Evolutionary conservation across 2,888 invertebrate genomes (phyloP).

Genomic region (Dascillus cervinus): DNA sequence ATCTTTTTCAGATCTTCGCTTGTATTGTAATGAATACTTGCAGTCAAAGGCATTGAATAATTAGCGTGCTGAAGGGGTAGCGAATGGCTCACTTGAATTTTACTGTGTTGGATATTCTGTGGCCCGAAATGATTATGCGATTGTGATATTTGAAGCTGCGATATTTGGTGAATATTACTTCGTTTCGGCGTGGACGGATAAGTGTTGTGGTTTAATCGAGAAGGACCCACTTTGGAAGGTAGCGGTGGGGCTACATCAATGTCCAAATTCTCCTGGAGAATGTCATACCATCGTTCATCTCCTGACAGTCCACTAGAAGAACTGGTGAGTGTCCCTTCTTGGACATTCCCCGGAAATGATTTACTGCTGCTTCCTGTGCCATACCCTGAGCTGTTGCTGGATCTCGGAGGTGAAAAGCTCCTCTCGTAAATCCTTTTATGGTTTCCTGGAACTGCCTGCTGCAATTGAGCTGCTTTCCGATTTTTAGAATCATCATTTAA

Average conservation of each 20-base stretch:
- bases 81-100: conserved; percentile 42
- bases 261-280: conserved; percentile 43
- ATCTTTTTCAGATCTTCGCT: conserved; percentile 40
- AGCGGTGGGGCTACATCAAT: conserved; percentile 45
- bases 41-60: conserved; percentile 38
- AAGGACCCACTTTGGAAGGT: conserved; percentile 25
- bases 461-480: conserved; percentile 42
- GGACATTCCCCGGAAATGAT: conserved; percentile 31
- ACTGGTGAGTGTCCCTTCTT: conserved; percentile 55
- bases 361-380: conserved; percentile 63
- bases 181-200: conserved; percentile 39
- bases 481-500: conserved; percentile 45
- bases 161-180: conserved; percentile 32
- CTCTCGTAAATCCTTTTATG: conserved; percentile 66
- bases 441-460: conserved; percentile 50
- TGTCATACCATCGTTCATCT: conserved; percentile 60
- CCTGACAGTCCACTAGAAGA: conserved; percentile 57
- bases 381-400: conserved; percentile 73
- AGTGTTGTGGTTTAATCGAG: conserved; percentile 25
- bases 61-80: conserved; percentile 40
- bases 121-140: conserved; percentile 37
- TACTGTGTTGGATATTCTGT: conserved; percentile 37
- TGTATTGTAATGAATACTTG: conserved; percentile 37
- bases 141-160: conserved; percentile 30
- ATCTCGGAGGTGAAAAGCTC: conserved; percentile 68